These are phyloP conservation scores for Karalla daura DNA, from an alignment of 2,797 vertebrate species.

Conservation along the genomic window DNA sequence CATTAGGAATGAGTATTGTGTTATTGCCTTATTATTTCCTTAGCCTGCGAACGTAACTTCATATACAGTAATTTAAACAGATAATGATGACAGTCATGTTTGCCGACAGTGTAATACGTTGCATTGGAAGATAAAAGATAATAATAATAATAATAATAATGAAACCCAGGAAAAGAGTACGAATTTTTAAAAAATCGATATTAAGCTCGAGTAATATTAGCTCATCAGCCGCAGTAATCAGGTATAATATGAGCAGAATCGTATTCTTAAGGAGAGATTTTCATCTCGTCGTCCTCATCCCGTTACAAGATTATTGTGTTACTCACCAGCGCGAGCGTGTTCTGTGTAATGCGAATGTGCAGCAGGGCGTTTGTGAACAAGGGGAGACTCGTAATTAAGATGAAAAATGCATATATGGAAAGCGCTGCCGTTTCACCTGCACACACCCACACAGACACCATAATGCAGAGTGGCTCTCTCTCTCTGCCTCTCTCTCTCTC, in stretches of 20 bases:
- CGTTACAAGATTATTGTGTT: slow-evolving; percentile 12
- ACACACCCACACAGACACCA: slow-evolving; percentile 14
- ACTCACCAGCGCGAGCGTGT: not conserved
- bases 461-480: not conserved
- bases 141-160: not conserved
- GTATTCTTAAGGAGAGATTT: not conserved
- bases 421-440: slow-evolving; percentile 23
- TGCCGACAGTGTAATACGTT: not conserved
- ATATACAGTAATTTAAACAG: not conserved
- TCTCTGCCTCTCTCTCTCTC: slow-evolving; percentile 7
- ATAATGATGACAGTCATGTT: slow-evolving; percentile 1
- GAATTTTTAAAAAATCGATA: not conserved
- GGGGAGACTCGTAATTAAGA: slow-evolving; percentile 22
- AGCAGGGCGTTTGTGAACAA: slow-evolving; percentile 2
- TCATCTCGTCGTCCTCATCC: not conserved
- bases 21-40: slow-evolving; percentile 13
- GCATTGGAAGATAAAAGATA: not conserved
- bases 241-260: not conserved
- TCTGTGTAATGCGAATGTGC: slow-evolving; percentile 18
- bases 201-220: not conserved
- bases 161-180: not conserved
- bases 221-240: not conserved
- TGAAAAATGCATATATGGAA: slow-evolving; percentile 25
- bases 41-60: slow-evolving; percentile 4
- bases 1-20: slow-evolving; percentile 23